A percentile compares a stretch with the other conserved stretches of the same genome.
These are phyloP conservation scores for Loriculus beryllinus DNA, from an alignment of 2,797 vertebrate genomes.

Conservation along the genomic window DNA sequence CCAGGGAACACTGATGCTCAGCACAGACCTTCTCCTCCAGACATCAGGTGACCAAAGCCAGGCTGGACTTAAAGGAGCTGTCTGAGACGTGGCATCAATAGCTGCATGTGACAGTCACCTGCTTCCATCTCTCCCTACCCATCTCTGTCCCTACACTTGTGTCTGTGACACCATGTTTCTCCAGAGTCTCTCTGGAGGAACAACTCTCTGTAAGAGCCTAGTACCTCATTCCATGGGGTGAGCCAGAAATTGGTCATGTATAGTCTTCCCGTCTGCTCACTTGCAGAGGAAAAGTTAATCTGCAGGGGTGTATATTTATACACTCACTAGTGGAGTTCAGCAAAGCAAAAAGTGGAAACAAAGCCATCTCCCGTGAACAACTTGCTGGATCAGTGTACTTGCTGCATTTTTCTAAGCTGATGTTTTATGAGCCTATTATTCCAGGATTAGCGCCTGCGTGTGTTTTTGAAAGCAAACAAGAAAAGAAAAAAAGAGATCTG, in stretches of 20 bases:
- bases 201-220: not conserved
- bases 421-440: conserved; percentile 39
- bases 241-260: not conserved
- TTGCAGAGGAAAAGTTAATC: not conserved
- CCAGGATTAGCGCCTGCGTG: conserved; percentile 12
- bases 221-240: not conserved
- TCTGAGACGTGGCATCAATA: not conserved
- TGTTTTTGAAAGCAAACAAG: not conserved
- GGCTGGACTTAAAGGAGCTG: not conserved
- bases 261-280: not conserved
- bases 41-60: not conserved
- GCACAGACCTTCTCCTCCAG: not conserved
- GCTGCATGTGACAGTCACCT: not conserved
- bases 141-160: not conserved
- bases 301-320: not conserved
- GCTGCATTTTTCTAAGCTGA: conserved; percentile 20
- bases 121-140: not conserved
- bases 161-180: accelerated
- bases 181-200: not conserved
- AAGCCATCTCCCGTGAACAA: not conserved
- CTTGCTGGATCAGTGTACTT: not conserved
- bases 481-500: not conserved
- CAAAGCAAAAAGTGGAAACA: not conserved
- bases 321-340: not conserved
- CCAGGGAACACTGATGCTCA: accelerated